Evolutionary conservation across 2,113 vertebrate genomes (phyloP), one percentile per base, ranked within the genome.

Genomic region (Syngnathus floridae): DNA sequence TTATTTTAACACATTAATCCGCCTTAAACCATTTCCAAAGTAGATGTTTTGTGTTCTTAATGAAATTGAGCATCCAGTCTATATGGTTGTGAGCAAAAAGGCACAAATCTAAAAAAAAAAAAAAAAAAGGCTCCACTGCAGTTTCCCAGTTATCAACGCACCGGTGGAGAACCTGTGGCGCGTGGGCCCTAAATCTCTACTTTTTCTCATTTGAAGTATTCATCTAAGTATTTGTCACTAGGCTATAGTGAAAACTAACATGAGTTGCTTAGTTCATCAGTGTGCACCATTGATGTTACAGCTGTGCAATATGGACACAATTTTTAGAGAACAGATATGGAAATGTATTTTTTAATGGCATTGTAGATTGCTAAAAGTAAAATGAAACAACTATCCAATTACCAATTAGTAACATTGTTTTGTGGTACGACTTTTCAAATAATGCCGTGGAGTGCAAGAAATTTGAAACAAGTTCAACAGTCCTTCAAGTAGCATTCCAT

Each of bases 61-160:
- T 64, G 46, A 37, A 48, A 7, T 66, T 36, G 56, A 62, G 43
- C 31, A 31, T 62, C 56, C 26, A 31, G 26, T 63, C 8, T 76
- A 58, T 76, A 31, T 63, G 57, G 70, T 62, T 58, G 67, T 60
- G 71, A 71, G 59, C 49, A 71, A 79, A n/a, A 52, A 5, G 58
- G n/a, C 57, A 41, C n/a, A 22, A 61, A 61, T 46, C 21, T 74
- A 62, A 70, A 83, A 74, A 31, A 31, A 31, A 3, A 22, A 22
- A 22, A 79, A 3, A 31, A 3, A 81, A 76, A 84, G 82, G 38
- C 79, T 83, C 77, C 76, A 82, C 72, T 75, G 41, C 43, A 57
- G 8, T 71, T 46, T 46, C 43, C 16, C 26, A 56, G 21, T 55
- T 55, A 14, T 55, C 5, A 14, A 31, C 31, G 22, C 22, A 13